Evolutionary conservation across 2,888 invertebrate genomes (phyloP), one percentile per base, ranked within the genome.

Genomic region (Tuberolachnus salignus): DNA sequence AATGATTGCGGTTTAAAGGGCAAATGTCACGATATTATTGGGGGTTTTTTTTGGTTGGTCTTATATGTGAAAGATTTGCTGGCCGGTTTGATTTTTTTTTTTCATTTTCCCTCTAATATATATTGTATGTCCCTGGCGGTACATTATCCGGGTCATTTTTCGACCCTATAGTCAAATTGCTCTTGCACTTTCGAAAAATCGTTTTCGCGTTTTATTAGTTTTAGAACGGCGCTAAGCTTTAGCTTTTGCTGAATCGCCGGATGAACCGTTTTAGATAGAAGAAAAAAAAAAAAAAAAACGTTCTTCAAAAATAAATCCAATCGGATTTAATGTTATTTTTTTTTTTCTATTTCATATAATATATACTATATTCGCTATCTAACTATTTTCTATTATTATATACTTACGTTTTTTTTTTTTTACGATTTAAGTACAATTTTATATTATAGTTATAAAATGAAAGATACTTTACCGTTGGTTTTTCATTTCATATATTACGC

Each of bases 41-140:
- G n/a, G n/a, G n/a, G n/a, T n/a, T n/a, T n/a, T n/a, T n/a, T n/a
- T n/a, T n/a, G n/a, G n/a, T n/a, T n/a, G n/a, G n/a, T n/a, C n/a
- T n/a, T n/a, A n/a, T n/a, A n/a, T n/a, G n/a, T n/a, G n/a, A n/a
- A n/a, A n/a, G n/a, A n/a, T n/a, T n/a, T n/a, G n/a, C n/a, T n/a
- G n/a, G n/a, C n/a, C n/a, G n/a, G 34, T 69, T 69, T 34, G 8
- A 26, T 26, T 69, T 42, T 51, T 53, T n/a, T 53, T 53, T 53
- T 3, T 34, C 34, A 34, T 44, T 53, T 53, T 3, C 6, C 34
- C 3, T 44, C 19, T 69, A 11, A 14, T 57, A 46, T 46, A n/a
- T 10, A 23, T 70, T 57, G 44, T 34, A 34, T 6, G 34, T 70
- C 44, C 11, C 23, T 21, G 1, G n/a, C 44, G 34, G 16, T 44